Base-by-base conservation (phyloP, 53 echinoderm and acorn worm genomes). In the Hippasteria phrygiana region DNA sequence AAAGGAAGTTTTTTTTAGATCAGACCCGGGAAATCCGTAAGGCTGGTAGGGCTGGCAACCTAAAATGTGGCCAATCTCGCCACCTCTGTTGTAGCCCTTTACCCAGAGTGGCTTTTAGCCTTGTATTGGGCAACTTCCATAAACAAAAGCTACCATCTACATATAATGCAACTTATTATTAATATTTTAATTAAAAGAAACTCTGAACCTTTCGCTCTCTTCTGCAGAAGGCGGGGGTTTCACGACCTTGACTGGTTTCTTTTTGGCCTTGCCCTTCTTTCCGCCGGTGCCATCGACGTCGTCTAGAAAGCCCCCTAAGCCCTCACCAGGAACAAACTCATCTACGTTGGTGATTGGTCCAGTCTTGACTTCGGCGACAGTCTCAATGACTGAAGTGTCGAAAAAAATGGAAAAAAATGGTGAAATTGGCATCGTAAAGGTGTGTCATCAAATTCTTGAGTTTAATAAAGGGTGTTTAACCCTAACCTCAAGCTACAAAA, bases 301-400 rank as follows among this genome's bases (percentile, higher is more conserved):
- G 16, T 98, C 95, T 28, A 95, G 89, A 90, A 98, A 98, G 2
- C 89, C 90, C 40, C 96, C 94, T 0, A 96, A 74, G 0, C 94
- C 94, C 17, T 91, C 95, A 5, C 94, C 99, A 0, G 95, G 95
- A 9, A 98, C 71, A 87, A 98, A 98, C 43, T 98, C 99, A 29
- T 98, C 99, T 48, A 95, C 93, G 66, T 46, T 83, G 43, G 83
- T 82, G 78, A 95, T 88, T 26, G 71, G 71, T 0, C 50, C 87
- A 4, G 85, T 69, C 45, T 75, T 90, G 35, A 88, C 73, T 83
- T 93, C 93, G 1, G 92, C 96, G 12, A 93, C 93, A 0, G 93
- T 53, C 74, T 96, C 96, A 1, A 96, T 79, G 3, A 92, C 94
- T 94, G 77, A 28, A 3, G 24, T n/a, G n/a, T n/a, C n/a, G 13